Percentiles rank a stretch among this genome's conserved stretches.
Evolutionary conservation across 2,797 vertebrate genomes (phyloP).

Genomic region (Vipera latastei): DNA sequence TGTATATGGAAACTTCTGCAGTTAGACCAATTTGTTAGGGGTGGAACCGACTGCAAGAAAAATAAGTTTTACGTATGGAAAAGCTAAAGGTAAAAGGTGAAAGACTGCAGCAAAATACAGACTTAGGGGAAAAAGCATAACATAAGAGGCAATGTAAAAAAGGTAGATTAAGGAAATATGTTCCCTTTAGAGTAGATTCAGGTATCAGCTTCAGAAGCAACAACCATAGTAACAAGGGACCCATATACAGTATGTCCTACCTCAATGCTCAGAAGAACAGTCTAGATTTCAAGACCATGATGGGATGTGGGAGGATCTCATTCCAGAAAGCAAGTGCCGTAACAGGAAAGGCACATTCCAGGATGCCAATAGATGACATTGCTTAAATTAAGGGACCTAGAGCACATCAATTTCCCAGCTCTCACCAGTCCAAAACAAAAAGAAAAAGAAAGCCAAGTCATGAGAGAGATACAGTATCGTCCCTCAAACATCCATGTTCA

Average conservation of each 20-base stretch:
- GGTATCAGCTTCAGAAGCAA: background rate
- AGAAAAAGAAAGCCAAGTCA: background rate
- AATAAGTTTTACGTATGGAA: background rate
- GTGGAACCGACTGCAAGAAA: background rate
- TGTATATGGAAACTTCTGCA: background rate
- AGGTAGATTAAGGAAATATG: background rate
- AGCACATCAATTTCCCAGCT: background rate
- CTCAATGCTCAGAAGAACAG: background rate
- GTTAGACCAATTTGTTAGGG: conserved; percentile 23
- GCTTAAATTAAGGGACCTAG: background rate
- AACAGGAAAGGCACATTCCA: background rate
- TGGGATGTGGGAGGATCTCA: background rate
- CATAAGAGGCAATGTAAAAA: background rate
- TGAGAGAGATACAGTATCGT: background rate
- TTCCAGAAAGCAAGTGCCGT: background rate
- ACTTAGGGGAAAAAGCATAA: background rate
- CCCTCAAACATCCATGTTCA: background rate
- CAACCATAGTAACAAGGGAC: background rate
- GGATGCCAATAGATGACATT: background rate
- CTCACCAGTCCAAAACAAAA: background rate
- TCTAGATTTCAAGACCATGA: background rate
- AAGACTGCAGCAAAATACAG: background rate
- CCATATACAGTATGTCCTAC: background rate
- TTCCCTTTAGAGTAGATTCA: background rate
- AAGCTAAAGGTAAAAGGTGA: background rate